Base-by-base conservation (phyloP, 2,888 invertebrate species). In the Ophion ventricosus region DNA sequence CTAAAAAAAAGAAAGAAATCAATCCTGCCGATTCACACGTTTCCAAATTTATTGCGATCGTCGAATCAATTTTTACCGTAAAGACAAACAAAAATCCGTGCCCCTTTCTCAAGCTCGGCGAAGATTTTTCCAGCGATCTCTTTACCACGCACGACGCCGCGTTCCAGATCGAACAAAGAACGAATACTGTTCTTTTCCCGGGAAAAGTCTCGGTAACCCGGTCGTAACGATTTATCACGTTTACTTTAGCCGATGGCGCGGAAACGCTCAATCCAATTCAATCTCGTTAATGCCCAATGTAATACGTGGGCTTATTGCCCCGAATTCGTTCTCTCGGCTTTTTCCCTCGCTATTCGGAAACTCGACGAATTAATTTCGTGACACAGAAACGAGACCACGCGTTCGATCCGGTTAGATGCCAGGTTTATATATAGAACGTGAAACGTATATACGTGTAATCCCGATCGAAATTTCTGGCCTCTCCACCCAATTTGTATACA, bases 371-470 rank as follows among this genome's bases (percentile, higher is more conserved):
- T 81, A 76, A 81, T 76, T 63, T 64, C 57, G 76, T 72, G 76
- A 82, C 76, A 82, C 70, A 82, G 70, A 82, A 82, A 82, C 82
- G 77, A 64, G 57, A 59, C 40, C 23, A 59, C 26, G 11, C 25
- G 26, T 57, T 70, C 72, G 57, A 59, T 57, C 72, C 23, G 59
- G 35, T 72, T 35, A 40, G 67, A 67, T 20, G 35, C 57, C 40
- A 57, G 35, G 14, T 72, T 35, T 59, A 72, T 59, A 59, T 59
- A 57, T 72, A 57, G 72, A 35, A 35, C 59, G n/a, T 0, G 7
- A 23, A 11, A 20, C 4, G 40, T 26, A 25, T 54, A 54, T 54
- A 35, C 35, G 35, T 49, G 54, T 43, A 20, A 35, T 59, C 57
- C 57, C 57, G 72, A 72, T 72, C 72, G 72, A 72, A 72, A 72